These are phyloP conservation scores for Lethenteron reissneri DNA, from an alignment of 2,113 vertebrate genomes.

Conservation along the genomic window DNA sequence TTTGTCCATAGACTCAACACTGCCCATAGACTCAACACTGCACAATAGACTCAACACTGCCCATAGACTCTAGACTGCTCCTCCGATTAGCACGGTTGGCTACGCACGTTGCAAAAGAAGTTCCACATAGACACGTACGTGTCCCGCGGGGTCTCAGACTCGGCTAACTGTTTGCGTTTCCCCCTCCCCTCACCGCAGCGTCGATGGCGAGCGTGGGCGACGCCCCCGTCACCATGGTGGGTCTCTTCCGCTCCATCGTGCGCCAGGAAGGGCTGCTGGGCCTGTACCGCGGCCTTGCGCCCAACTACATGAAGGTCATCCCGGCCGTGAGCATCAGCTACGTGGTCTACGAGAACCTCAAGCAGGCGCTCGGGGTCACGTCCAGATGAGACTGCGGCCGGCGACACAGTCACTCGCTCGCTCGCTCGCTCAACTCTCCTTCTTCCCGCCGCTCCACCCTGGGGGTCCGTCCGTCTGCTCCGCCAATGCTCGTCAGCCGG, in stretches of 20 bases:
- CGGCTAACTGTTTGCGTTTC: not conserved
- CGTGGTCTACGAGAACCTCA: slow-evolving; percentile 80
- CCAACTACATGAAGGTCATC: slow-evolving; percentile 98
- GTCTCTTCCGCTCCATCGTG: slow-evolving; percentile 66
- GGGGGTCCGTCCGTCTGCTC: no score
- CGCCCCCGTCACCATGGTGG: slow-evolving; percentile 55
- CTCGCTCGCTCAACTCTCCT: no score
- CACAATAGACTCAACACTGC: no score
- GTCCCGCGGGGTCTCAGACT: not conserved
- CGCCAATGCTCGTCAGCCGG: no score
- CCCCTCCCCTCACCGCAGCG: not conserved
- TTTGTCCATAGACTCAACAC: no score
- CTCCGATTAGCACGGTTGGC: no score
- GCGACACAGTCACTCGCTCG: no score
- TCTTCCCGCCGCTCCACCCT: no score
- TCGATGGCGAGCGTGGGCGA: slow-evolving; percentile 26
- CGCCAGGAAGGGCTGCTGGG: slow-evolving; percentile 57
- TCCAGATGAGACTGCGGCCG: slow-evolving; percentile 37
- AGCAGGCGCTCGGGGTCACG: slow-evolving; percentile 54
- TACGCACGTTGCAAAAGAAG: not conserved
- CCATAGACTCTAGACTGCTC: no score
- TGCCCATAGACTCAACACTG: no score
- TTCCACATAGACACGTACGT: not conserved
- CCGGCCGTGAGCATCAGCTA: slow-evolving; percentile 97
- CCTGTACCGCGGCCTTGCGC: slow-evolving; percentile 74